These are phyloP conservation scores for Sinonovacula constricta DNA, from an alignment of 1,140 invertebrate genomes.

Conservation along the genomic window DNA sequence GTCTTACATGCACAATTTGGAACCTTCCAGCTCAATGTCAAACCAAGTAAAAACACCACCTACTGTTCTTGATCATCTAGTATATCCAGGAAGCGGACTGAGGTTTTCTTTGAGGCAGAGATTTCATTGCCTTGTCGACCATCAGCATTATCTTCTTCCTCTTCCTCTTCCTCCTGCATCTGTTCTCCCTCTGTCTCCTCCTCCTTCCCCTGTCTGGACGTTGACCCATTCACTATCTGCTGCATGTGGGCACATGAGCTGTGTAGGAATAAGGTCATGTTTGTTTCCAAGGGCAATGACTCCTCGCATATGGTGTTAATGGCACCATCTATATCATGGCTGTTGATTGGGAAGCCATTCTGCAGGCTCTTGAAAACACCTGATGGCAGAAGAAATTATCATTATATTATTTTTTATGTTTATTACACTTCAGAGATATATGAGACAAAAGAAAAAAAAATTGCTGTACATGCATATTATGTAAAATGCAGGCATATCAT, in stretches of 20 bases:
- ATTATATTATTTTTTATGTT: no score
- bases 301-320: conserved; percentile 86
- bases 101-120: no score
- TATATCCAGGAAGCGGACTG: conserved; percentile 67
- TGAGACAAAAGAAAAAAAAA: no score
- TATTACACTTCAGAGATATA: no score
- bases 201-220: conserved; percentile 25
- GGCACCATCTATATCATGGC: conserved; percentile 85
- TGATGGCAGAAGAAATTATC: no score
- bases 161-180: conserved; percentile 33
- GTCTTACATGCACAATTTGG: no score
- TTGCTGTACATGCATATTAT: no score
- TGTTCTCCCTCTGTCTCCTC: no score
- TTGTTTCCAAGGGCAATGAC: conserved; percentile 83
- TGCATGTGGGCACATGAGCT: conserved; percentile 75
- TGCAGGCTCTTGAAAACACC: conserved; percentile 80
- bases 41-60: conserved; percentile 3
- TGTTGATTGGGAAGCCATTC: conserved; percentile 81
- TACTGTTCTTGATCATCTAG: conserved; percentile 59
- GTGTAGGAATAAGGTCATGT: conserved; percentile 86
- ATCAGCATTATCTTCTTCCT: conserved; percentile 9
- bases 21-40: background rate
- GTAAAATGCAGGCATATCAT: no score
- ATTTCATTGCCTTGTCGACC: conserved; percentile 18
- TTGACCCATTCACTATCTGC: conserved; percentile 60